Percentiles rank a stretch among this genome's conserved stretches.
phyloP scores from a whole-genome alignment of 2,888 invertebrate genomes.

The Zhuqinia jingwanae region DNA sequence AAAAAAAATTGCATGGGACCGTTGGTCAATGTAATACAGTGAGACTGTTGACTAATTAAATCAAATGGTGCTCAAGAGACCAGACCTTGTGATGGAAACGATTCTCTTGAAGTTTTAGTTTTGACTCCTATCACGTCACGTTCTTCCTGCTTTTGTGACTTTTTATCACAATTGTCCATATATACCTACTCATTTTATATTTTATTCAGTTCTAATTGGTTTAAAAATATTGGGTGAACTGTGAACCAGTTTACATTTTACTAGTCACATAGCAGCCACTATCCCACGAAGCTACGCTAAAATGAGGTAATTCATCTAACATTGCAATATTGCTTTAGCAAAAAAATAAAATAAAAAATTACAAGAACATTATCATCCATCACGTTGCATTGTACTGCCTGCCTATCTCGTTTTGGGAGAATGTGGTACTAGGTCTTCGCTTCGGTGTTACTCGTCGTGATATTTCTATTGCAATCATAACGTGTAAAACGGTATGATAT shows the following conservation, averaged over 20 bases:
- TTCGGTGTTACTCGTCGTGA: slow-evolving; percentile 16
- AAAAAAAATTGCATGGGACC: slow-evolving; percentile 4
- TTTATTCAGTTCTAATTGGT: slow-evolving; percentile 38
- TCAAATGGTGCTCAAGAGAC: slow-evolving; percentile 18
- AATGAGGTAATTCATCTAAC: slow-evolving; percentile 58
- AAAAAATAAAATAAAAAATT: no score
- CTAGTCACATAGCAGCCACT: background rate
- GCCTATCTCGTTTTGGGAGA: no score
- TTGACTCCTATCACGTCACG: no score
- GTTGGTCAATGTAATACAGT: background rate
- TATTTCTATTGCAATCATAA: background rate
- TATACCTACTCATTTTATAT: no score
- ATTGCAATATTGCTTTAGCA: no score
- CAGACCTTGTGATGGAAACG: slow-evolving; percentile 8
- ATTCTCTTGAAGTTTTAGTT: background rate
- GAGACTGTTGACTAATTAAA: slow-evolving; percentile 38
- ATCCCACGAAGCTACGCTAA: slow-evolving; percentile 30
- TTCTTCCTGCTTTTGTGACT: slow-evolving; percentile 41
- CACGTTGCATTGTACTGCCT: no score
- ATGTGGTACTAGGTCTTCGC: slow-evolving; percentile 28
- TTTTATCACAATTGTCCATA: background rate
- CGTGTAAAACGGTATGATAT: no score
- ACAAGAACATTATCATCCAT: no score
- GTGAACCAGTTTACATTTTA: slow-evolving; percentile 56
- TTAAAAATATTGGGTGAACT: slow-evolving; percentile 44